Evolutionary conservation across 2,888 invertebrate species (phyloP).

Genomic region (Ecliptopera silaceata): DNA sequence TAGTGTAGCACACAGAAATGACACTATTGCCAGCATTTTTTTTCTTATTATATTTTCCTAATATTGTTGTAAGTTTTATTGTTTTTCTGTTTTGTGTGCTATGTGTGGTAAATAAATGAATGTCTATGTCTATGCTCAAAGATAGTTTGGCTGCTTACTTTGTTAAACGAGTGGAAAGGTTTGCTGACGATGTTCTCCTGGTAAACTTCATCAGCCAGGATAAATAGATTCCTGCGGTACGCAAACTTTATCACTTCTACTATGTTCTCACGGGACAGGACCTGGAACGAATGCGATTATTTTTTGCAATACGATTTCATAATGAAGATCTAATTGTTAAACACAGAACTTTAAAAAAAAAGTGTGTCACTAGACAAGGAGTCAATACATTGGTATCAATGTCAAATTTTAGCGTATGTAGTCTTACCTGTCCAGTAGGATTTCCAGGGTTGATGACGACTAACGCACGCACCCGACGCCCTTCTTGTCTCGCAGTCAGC

Average conservation of each 20-base stretch:
- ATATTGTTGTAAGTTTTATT: too few species aligned
- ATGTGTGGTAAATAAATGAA: too few species aligned
- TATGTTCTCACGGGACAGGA: conserved; percentile 94
- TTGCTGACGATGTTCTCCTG: conserved; percentile 96
- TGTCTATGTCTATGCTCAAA: too few species aligned
- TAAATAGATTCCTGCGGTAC: conserved; percentile 90
- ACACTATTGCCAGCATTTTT: too few species aligned
- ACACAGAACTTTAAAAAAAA: too few species aligned
- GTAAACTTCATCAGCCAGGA: conserved; percentile 98
- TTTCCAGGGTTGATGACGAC: conserved; percentile 99
- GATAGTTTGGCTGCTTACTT: conserved; percentile 81
- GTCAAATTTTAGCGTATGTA: not conserved
- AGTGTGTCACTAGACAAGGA: too few species aligned
- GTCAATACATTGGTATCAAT: not conserved
- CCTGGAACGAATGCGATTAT: conserved; percentile 76
- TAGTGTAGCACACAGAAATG: too few species aligned
- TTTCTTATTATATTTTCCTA: too few species aligned
- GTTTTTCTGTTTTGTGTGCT: too few species aligned
- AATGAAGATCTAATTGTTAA: too few species aligned
- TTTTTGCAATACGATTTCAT: too few species aligned
- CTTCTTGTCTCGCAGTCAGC: conserved; percentile 80
- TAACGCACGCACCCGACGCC: conserved; percentile 90
- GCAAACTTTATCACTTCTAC: conserved; percentile 96
- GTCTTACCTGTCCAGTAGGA: conserved; percentile 91
- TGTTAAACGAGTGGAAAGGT: conserved; percentile 96